Evolutionary conservation across 2,797 vertebrate genomes (phyloP).

Genomic region (Fistularia tabacaria): DNA sequence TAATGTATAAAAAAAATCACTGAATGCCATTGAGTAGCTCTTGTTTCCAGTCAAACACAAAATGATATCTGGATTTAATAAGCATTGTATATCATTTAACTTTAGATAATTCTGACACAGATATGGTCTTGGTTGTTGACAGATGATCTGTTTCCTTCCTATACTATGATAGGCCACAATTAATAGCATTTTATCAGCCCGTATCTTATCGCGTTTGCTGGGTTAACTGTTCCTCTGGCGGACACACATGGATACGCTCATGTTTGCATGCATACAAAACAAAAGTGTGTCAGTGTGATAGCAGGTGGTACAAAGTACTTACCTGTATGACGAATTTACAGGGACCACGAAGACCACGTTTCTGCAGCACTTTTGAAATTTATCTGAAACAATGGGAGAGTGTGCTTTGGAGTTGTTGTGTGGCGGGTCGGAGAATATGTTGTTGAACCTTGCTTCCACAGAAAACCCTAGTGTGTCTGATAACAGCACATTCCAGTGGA

Average conservation of each 20-base stretch:
- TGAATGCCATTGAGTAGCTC: too few relatives aligned
- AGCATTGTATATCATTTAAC: not conserved
- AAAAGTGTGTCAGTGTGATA: conserved; percentile 18
- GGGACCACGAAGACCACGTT: too few relatives aligned
- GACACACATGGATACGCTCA: conserved; percentile 22
- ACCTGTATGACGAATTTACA: not conserved
- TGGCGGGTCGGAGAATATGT: too few relatives aligned
- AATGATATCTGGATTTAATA: too few relatives aligned
- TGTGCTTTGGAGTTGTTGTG: too few relatives aligned
- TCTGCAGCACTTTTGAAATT: too few relatives aligned
- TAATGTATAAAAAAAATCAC: too few relatives aligned
- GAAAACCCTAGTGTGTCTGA: too few relatives aligned
- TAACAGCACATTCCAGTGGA: too few relatives aligned
- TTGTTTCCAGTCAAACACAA: too few relatives aligned
- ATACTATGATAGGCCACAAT: conserved; percentile 13
- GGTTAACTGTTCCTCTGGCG: conserved; percentile 13
- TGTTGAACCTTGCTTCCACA: too few relatives aligned
- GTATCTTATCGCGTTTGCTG: conserved; percentile 48
- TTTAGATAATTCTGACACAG: not conserved
- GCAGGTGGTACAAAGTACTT: not conserved
- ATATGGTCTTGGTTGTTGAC: conserved; percentile 10
- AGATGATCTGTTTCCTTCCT: conserved; percentile 26
- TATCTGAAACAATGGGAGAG: too few relatives aligned
- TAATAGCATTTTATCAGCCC: conserved; percentile 10
- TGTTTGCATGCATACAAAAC: conserved; percentile 17